A percentile compares a stretch with the other conserved stretches of the same genome.
These are phyloP conservation scores for Thysanoteuthis rhombus DNA, from an alignment of 2,888 invertebrate genomes.

Conservation along the genomic window DNA sequence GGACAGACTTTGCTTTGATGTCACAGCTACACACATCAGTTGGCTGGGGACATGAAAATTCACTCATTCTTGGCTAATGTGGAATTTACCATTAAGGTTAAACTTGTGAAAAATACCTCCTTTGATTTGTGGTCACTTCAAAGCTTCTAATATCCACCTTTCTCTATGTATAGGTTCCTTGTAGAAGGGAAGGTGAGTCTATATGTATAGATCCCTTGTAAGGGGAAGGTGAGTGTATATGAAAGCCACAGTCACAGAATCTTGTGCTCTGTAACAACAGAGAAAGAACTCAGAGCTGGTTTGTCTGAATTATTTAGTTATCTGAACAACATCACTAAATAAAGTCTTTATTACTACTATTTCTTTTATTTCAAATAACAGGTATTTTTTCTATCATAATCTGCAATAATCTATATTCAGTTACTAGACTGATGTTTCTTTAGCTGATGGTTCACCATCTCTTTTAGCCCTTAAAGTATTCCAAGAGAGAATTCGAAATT, in stretches of 20 bases:
- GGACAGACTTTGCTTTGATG: constrained; percentile 12
- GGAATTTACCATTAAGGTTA: neutral
- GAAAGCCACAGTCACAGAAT: neutral
- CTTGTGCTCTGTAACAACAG: neutral
- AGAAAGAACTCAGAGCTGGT: neutral
- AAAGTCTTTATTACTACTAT: neutral
- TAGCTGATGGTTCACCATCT: too few relatives aligned
- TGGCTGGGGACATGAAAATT: neutral
- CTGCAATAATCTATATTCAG: neutral
- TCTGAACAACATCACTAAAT: neutral
- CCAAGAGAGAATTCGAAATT: too few relatives aligned
- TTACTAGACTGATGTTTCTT: too few relatives aligned
- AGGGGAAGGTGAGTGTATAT: neutral
- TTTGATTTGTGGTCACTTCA: constrained; percentile 12
- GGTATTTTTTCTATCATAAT: neutral
- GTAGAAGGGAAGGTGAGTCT: neutral
- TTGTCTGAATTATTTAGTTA: neutral
- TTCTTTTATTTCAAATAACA: neutral
- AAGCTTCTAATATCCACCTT: neutral
- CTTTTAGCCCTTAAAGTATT: too few relatives aligned
- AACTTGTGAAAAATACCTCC: neutral
- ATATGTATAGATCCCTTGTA: neutral
- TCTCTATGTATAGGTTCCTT: neutral
- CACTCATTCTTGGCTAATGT: neutral
- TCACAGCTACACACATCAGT: neutral